Conservation (phyloP, 2,888 invertebrate species). For the Choristoneura rosaceana region DNA sequence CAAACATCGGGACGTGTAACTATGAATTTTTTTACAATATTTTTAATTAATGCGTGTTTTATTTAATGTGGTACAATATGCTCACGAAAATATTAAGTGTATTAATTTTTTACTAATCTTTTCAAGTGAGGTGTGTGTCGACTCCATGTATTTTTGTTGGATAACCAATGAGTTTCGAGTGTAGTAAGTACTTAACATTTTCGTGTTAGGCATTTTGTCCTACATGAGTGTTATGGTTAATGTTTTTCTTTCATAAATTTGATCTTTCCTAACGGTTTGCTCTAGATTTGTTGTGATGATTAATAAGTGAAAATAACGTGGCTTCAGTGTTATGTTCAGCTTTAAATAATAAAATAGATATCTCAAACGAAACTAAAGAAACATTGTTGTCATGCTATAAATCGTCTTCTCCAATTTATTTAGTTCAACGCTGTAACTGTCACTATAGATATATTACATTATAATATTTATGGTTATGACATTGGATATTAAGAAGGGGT, state of each 20-base stretch:
- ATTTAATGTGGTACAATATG: not conserved
- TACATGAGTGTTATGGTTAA: not conserved
- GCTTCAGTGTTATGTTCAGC: not conserved
- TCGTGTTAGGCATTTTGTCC: not conserved
- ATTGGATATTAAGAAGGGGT: no score
- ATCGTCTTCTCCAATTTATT: not conserved
- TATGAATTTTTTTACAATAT: not conserved
- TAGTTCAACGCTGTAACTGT: not conserved
- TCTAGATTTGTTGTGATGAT: not conserved
- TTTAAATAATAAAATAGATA: not conserved
- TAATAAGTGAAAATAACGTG: not conserved
- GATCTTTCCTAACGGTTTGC: not conserved
- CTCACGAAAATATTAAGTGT: not conserved
- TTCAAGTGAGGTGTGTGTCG: not conserved
- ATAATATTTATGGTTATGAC: no score
- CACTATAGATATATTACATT: not conserved
- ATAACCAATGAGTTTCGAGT: not conserved
- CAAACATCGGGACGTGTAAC: not conserved
- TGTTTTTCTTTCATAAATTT: not conserved
- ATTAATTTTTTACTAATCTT: not conserved
- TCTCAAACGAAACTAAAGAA: not conserved
- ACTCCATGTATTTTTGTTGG: not conserved
- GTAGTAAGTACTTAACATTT: not conserved
- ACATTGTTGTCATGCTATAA: not conserved
- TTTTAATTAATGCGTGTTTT: not conserved